phyloP scores from a whole-genome alignment of 1,140 invertebrate species.

The Saxidomus purpurata region DNA sequence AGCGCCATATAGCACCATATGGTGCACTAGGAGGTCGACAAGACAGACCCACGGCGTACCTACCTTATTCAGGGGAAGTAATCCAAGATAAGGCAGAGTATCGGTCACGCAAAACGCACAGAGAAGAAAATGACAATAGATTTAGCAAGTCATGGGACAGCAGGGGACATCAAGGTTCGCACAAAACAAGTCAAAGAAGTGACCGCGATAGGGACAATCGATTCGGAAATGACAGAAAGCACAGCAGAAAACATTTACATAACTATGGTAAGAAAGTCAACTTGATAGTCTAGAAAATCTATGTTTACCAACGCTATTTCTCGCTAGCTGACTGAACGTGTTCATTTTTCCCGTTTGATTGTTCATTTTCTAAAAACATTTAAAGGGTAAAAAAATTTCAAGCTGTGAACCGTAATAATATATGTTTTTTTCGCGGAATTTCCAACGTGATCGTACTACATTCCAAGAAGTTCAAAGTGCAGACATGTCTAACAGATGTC shows the following conservation, averaged over 20 bases:
- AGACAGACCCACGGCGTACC: background rate
- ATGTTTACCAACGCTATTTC: too few species aligned
- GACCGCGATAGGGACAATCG: background rate
- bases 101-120: background rate
- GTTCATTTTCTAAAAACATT: too few species aligned
- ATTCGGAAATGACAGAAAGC: background rate
- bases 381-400: too few species aligned
- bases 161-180: background rate
- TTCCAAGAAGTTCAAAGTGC: too few species aligned
- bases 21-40: background rate
- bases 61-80: conserved; percentile 17
- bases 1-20: background rate
- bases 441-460: too few species aligned
- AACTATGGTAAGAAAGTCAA: background rate
- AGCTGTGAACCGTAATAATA: too few species aligned
- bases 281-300: too few species aligned
- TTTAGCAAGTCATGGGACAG: background rate
- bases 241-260: background rate
- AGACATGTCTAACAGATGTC: too few species aligned
- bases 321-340: too few species aligned
- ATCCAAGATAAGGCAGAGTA: background rate
- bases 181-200: background rate
- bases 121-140: background rate
- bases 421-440: too few species aligned
- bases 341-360: too few species aligned